Evolutionary conservation across 2,888 invertebrate species (phyloP).

Genomic region (Oxyteleia sp.): DNA sequence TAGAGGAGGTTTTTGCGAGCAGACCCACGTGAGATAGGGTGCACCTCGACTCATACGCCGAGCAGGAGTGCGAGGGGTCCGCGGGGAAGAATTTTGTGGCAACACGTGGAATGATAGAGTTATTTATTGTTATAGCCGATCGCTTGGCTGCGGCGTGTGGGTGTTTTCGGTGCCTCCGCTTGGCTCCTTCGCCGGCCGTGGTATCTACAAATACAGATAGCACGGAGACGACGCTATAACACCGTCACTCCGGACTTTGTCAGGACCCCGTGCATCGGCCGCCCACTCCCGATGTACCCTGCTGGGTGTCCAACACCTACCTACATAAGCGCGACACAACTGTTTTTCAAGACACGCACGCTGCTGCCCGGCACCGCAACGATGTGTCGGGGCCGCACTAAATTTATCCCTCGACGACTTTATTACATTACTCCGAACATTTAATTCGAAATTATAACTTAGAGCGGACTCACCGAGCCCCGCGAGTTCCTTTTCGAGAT

Average conservation of each 20-base stretch:
- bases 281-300: constrained; percentile 85
- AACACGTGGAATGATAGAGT: constrained; percentile 86
- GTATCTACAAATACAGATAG: constrained; percentile 76
- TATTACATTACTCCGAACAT: constrained; percentile 85
- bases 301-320: constrained; percentile 87
- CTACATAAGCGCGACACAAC: constrained; percentile 83
- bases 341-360: constrained; percentile 74
- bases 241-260: constrained; percentile 82
- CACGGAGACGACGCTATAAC: constrained; percentile 80
- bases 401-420: constrained; percentile 86
- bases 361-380: constrained; percentile 67
- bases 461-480: constrained; percentile 74
- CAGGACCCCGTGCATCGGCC: constrained; percentile 81
- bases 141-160: constrained; percentile 83
- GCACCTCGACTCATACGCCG: constrained; percentile 49
- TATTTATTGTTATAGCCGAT: constrained; percentile 87
- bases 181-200: constrained; percentile 74
- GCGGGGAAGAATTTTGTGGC: constrained; percentile 83
- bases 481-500: constrained; percentile 46
- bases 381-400: constrained; percentile 80
- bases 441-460: constrained; percentile 86
- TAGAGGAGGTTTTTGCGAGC: too few species aligned
- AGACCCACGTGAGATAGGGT: constrained; percentile 53
- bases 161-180: constrained; percentile 82
- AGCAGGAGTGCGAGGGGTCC: constrained; percentile 78